A percentile compares a stretch with the other conserved stretches of the same genome.
Conservation (phyloP, 2,888 invertebrate species). For the Seira musarum region DNA sequence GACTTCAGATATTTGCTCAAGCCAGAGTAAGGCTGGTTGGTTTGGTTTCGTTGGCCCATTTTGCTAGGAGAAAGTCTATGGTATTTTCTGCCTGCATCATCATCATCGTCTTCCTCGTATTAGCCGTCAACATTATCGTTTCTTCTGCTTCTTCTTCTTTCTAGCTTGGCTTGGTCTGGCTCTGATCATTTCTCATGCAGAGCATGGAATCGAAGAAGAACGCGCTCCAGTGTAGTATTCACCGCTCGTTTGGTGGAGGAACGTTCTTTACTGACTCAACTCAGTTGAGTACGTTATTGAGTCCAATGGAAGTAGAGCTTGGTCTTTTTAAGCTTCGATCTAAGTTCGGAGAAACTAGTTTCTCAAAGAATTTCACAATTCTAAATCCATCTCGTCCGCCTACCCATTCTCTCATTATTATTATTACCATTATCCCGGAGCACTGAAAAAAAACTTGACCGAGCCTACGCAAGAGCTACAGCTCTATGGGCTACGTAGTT, state of each 20-base stretch:
- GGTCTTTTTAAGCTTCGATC: slow-evolving; percentile 8
- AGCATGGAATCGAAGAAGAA: slow-evolving; percentile 14
- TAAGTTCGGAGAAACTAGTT: neutral
- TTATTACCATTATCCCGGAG: slow-evolving; percentile 28
- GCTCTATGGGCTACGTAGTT: neutral
- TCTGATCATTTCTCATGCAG: slow-evolving; percentile 16
- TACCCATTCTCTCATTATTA: slow-evolving; percentile 32
- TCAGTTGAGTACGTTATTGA: slow-evolving; percentile 15
- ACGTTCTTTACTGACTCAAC: neutral
- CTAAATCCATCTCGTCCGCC: slow-evolving; percentile 12
- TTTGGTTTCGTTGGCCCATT: slow-evolving; percentile 1
- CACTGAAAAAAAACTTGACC: slow-evolving; percentile 11
- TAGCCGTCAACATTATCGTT: slow-evolving; percentile 14
- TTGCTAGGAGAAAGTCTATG: neutral
- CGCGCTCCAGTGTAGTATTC: slow-evolving; percentile 12
- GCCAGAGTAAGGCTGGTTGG: no score
- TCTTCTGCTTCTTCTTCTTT: slow-evolving; percentile 3
- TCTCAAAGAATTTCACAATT: slow-evolving; percentile 34
- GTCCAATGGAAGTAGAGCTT: slow-evolving; percentile 13
- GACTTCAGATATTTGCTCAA: slow-evolving; percentile 9
- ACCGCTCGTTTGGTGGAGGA: slow-evolving; percentile 11
- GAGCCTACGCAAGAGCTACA: slow-evolving; percentile 9
- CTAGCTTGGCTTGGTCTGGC: no score
- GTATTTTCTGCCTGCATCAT: slow-evolving; percentile 7
- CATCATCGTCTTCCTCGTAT: slow-evolving; percentile 2